These are phyloP conservation scores for Phoenicopterus ruber DNA, from an alignment of 2,113 vertebrate species.

Conservation along the genomic window DNA sequence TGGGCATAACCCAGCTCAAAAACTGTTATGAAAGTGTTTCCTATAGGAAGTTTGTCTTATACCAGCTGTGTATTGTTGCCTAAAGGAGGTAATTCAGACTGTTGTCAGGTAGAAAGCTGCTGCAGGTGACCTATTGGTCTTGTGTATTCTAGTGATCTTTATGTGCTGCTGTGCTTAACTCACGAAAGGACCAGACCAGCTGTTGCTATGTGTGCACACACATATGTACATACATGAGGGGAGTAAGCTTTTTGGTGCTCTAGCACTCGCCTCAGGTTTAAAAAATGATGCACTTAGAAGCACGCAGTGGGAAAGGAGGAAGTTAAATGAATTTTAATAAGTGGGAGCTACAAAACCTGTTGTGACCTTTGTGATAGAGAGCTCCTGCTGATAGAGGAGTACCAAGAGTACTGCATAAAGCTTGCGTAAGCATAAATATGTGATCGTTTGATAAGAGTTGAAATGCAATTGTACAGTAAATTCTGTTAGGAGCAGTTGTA, in stretches of 20 bases:
- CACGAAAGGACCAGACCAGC: fast-evolving
- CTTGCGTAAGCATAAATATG: neutral
- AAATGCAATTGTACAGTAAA: neutral
- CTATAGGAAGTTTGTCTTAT: neutral
- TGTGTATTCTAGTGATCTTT: neutral
- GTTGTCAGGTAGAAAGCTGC: neutral
- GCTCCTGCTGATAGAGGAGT: neutral
- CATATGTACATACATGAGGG: neutral
- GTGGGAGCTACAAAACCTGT: neutral
- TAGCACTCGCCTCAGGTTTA: neutral
- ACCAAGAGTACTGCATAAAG: neutral
- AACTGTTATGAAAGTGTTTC: neutral
- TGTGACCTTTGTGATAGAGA: neutral
- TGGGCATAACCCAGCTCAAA: neutral
- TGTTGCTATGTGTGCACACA: neutral
- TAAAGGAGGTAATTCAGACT: neutral
- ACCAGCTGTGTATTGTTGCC: neutral
- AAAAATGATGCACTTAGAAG: neutral
- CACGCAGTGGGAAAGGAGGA: neutral
- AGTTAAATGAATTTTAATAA: neutral
- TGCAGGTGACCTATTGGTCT: neutral
- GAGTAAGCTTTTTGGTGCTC: neutral
- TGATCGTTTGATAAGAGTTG: neutral
- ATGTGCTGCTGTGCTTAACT: neutral
- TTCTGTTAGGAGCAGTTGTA: neutral